Percentiles rank a stretch among this genome's conserved stretches.
phyloP scores from a whole-genome alignment of 2,888 invertebrate species.

The Lomographa bimaculata region DNA sequence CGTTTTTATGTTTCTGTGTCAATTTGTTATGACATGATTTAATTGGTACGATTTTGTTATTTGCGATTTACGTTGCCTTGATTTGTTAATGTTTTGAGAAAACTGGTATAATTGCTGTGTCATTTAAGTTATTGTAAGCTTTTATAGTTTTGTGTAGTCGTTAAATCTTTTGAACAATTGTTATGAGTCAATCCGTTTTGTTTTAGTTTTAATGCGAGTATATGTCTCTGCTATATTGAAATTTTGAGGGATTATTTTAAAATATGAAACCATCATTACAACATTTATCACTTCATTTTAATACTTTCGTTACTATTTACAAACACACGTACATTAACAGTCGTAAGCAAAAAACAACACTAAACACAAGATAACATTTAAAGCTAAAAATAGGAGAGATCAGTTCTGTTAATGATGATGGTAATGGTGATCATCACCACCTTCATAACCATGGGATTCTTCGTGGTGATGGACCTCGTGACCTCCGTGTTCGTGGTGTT shows the following conservation, averaged over 20 bases:
- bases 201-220: too few relatives aligned
- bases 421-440: conserved; percentile 49
- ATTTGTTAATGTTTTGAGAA: conserved; percentile 10
- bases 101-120: background rate
- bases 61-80: too few relatives aligned
- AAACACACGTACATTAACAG: conserved; percentile 59
- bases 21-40: conserved; percentile 15
- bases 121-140: background rate
- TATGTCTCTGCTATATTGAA: too few relatives aligned
- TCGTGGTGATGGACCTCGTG: conserved; percentile 44
- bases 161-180: background rate
- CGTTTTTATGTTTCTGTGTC: conserved; percentile 23
- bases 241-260: too few relatives aligned
- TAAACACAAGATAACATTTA: conserved; percentile 78
- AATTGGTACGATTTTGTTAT: conserved; percentile 16
- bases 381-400: conserved; percentile 75
- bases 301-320: conserved; percentile 78
- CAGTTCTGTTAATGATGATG: conserved; percentile 77
- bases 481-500: conserved; percentile 50
- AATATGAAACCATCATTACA: conserved; percentile 31
- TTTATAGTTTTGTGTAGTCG: background rate
- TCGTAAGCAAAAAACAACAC: conserved; percentile 62
- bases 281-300: conserved; percentile 65
- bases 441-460: conserved; percentile 46
- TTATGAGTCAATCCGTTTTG: background rate